Percentiles rank a stretch among this genome's conserved stretches.
phyloP scores from a whole-genome alignment of 2,113 vertebrate genomes.

The Narcine bancroftii region DNA sequence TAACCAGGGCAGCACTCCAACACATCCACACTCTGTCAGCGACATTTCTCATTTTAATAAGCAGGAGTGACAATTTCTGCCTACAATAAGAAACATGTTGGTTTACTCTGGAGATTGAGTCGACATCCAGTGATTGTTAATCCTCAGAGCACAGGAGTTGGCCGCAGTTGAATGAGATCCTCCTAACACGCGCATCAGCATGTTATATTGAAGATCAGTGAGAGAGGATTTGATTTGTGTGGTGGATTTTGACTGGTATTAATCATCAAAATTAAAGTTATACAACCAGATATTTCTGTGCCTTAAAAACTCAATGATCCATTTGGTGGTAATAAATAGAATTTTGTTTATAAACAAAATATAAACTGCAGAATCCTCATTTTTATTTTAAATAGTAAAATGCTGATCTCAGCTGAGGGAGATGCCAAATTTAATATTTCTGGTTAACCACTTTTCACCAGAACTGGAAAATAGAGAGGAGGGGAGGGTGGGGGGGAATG shows the following conservation, averaged over 20 bases:
- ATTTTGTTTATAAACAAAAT: too few species aligned
- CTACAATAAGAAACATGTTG: neutral
- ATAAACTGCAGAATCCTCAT: too few species aligned
- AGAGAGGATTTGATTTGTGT: neutral
- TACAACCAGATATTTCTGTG: too few species aligned
- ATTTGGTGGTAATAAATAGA: too few species aligned
- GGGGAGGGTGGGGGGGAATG: too few species aligned
- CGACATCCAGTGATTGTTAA: neutral
- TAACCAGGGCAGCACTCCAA: neutral
- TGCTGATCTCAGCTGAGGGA: too few species aligned
- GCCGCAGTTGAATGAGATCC: neutral
- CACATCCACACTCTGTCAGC: neutral
- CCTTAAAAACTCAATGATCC: too few species aligned
- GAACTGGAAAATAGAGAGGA: too few species aligned
- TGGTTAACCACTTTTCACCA: too few species aligned
- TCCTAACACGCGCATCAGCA: neutral
- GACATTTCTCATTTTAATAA: neutral
- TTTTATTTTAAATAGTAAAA: too few species aligned
- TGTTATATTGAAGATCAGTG: neutral
- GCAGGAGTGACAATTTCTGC: neutral
- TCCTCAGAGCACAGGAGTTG: neutral
- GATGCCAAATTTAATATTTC: too few species aligned
- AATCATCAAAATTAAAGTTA: neutral
- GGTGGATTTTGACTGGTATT: neutral
- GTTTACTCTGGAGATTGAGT: neutral